Evolutionary conservation across 2,113 vertebrate species (phyloP), one percentile per base, ranked within the genome.

Genomic region (Taxidea taxus): DNA sequence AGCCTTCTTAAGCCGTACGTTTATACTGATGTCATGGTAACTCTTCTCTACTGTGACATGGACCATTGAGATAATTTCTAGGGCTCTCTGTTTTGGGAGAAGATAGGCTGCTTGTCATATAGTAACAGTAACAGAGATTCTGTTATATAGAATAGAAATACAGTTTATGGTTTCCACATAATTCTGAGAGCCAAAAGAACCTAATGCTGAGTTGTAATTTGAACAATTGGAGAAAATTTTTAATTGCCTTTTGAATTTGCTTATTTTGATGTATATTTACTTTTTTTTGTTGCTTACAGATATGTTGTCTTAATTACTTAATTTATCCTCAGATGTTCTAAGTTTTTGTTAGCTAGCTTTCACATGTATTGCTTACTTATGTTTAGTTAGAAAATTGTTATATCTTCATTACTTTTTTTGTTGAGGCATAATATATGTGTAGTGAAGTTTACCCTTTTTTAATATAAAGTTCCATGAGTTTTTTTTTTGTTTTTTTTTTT

Each of bases 71-170:
- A 68, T 56, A 11, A 64, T 97, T 95, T 97, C 54, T 81, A 90
- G 58, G 44, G 29, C 51, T 82, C 25, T 97, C 93, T 94, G 87
- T 96, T 97, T 96, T 80, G 51, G 23, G 88, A 81, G 85, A 95
- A 90, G 72, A 95, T 90, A 92, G 72, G 58, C 74, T 92, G 16
- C 34, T 90, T 95, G 83, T 97, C 80, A 58, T 90, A 70, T 78
- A 77, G 49, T 85, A 94, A 94, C 72, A 77, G 49, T 85, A 94
- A 94, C 72, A 97, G 87, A 95, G 75, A 91, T 93, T 77, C 80
- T 94, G n/a, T 95, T 96, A 80, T 94, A 78, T 92, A 85, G 51
- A 89, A 56, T 94, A 96, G 37, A 94, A 96, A 78, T 64, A 56
- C 31, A 97, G 60, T 64, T 84, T 72, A 77, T 1, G 87, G 31